Base-by-base conservation (phyloP, 2,113 vertebrate species). In the Percopsis transmontana region DNA sequence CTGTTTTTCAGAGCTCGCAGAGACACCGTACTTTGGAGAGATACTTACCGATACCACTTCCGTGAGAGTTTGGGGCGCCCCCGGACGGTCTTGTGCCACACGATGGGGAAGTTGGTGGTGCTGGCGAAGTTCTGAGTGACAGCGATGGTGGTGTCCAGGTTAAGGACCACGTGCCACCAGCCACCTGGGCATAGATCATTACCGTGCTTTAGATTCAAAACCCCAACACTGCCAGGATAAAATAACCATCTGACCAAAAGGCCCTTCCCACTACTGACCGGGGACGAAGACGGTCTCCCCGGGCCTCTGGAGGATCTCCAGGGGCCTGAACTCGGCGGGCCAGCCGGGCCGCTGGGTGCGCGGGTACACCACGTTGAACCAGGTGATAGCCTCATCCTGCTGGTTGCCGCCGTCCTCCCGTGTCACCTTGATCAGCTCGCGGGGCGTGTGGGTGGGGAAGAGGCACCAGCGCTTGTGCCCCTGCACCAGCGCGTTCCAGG, bases 141-240 rank as follows among this genome's bases (percentile, higher is more conserved):
- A 45, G 97, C 97, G 74, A 98, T 98, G 1, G 96, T 94, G 0
- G 94, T 96, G 86, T 99, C 97, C 21, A 99, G 83, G 64, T 99
- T 99, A 62, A 99, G 94, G 39, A 99, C 97, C 0, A 99, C 97
- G 0, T 99, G 97, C 97, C 97, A 99, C 97, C 97, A 99, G 10
- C 97, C 97, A 61, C 97, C 97, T 99, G 67, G 0, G 70, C 42
- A 79, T 41, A 77, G 51, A 67, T 23, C 42, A 47, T 18, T 11
- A 16, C 64, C n/a, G 63, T 5, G 12, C 19, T 44, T 39, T 45
- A 44, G 6, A 14, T 7, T 3, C 42, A 44, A 4, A 33, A 33
- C 1, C 27, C 27, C 27, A 33, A 4, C 8, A 33, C 27, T 33
- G 5, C 5, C 4, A 4, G 5, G 27, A n/a, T n/a, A n/a, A n/a